Conservation (phyloP, 2,888 invertebrate species). For the Mythimna ferrago region DNA sequence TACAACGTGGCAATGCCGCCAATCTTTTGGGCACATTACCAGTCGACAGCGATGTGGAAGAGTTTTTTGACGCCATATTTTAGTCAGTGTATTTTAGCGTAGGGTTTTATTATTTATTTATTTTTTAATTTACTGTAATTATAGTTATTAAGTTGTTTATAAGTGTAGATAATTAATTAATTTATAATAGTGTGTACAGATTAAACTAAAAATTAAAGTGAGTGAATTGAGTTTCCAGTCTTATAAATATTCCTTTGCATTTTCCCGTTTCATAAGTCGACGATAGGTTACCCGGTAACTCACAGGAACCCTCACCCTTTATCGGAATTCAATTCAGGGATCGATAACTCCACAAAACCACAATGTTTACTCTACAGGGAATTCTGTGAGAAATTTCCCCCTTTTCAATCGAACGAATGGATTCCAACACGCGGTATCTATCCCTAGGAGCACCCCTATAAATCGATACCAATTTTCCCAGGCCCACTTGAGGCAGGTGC, state of each 20-base stretch:
- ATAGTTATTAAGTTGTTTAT: too few species aligned
- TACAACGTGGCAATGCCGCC: too few species aligned
- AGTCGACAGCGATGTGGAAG: too few species aligned
- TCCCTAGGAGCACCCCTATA: slow-evolving; percentile 46
- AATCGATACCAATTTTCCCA: slow-evolving; percentile 73
- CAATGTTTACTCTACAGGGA: slow-evolving; percentile 46
- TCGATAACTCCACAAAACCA: slow-evolving; percentile 55
- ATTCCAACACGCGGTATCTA: slow-evolving; percentile 67
- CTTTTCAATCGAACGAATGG: slow-evolving; percentile 47
- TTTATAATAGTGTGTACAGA: too few species aligned
- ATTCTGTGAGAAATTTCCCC: slow-evolving; percentile 66
- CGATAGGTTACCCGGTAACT: not conserved
- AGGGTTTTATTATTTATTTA: too few species aligned
- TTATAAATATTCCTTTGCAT: not conserved
- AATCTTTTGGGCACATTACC: too few species aligned
- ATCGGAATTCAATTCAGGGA: slow-evolving; percentile 43
- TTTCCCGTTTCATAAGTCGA: slow-evolving; percentile 6
- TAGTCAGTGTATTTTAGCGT: too few species aligned
- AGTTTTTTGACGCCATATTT: too few species aligned
- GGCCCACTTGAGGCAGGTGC: slow-evolving; percentile 73
- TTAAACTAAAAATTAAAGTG: too few species aligned
- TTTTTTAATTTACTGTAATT: too few species aligned
- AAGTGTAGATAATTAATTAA: too few species aligned
- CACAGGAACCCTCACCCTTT: slow-evolving; percentile 31
- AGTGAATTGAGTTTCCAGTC: too few species aligned